phyloP scores from a whole-genome alignment of 2,888 invertebrate species.

The Megamerina dolium region DNA sequence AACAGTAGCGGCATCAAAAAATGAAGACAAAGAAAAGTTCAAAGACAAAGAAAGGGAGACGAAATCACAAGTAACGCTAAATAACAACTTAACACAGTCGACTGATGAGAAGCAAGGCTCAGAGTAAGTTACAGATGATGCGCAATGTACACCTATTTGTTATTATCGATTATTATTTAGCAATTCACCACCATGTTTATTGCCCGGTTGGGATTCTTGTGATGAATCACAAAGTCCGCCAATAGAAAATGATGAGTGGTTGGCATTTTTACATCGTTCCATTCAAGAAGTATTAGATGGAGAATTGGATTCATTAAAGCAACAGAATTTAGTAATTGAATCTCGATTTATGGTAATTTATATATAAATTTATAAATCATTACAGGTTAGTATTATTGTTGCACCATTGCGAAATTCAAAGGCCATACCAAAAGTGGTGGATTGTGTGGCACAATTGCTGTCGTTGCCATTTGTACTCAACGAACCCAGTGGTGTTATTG shows the following conservation, averaged over 20 bases:
- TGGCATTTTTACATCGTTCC: conserved; percentile 73
- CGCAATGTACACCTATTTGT: neutral
- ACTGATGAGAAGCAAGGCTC: conserved; percentile 40
- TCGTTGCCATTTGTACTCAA: conserved; percentile 60
- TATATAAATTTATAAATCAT: conserved; percentile 22
- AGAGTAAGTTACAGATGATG: conserved; percentile 32
- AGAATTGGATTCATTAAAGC: conserved; percentile 68
- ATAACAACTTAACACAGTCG: conserved; percentile 34
- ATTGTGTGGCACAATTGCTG: conserved; percentile 59
- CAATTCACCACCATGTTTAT: conserved; percentile 42
- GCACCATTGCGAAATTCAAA: conserved; percentile 61
- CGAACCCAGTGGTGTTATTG: conserved; percentile 47
- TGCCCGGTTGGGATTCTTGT: conserved; percentile 49
- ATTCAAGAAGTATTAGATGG: conserved; percentile 78
- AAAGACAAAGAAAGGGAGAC: conserved; percentile 16
- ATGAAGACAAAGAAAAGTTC: conserved; percentile 21
- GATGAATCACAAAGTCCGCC: conserved; percentile 57
- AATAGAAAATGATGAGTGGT: conserved; percentile 82
- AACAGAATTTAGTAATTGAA: conserved; percentile 58
- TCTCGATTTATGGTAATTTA: no score
- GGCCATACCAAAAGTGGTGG: conserved; percentile 58
- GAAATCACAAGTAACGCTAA: conserved; percentile 17
- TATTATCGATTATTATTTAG: conserved; percentile 20
- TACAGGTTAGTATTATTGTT: conserved; percentile 55
- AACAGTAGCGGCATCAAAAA: conserved; percentile 26